Conservation (phyloP, 2,888 invertebrate genomes). For the Scotopteryx bipunctaria region DNA sequence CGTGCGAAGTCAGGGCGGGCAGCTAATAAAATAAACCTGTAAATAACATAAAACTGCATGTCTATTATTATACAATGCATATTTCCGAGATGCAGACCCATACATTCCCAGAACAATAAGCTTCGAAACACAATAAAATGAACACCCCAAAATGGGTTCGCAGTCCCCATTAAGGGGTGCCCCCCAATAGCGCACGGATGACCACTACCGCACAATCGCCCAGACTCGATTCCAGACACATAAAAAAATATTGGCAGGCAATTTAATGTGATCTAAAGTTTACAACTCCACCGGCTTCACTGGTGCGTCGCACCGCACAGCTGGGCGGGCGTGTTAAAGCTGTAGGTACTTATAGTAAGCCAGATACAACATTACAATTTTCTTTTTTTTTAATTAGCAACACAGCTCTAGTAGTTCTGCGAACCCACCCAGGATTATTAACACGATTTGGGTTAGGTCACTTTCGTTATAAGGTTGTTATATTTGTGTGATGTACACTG, state of each 20-base stretch:
- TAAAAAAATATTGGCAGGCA: constrained; percentile 25
- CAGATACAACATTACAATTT: constrained; percentile 2
- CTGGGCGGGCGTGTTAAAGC: constrained; percentile 34
- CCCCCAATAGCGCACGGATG: constrained; percentile 16
- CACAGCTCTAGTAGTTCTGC: too few relatives aligned
- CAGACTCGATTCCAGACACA: constrained; percentile 23
- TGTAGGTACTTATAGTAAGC: neutral
- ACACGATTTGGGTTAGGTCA: too few relatives aligned
- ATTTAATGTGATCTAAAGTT: constrained; percentile 29
- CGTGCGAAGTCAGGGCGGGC: too few relatives aligned
- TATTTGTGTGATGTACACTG: too few relatives aligned
- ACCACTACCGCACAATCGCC: constrained; percentile 21
- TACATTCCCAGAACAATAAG: neutral
- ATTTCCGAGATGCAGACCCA: too few relatives aligned
- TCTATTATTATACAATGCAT: too few relatives aligned
- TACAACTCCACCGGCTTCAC: constrained; percentile 27
- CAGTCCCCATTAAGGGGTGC: constrained; percentile 7
- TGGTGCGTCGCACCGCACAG: constrained; percentile 32
- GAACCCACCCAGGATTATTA: too few relatives aligned
- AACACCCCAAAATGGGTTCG: neutral
- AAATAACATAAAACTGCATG: too few relatives aligned
- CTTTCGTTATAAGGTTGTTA: too few relatives aligned
- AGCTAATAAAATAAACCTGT: too few relatives aligned
- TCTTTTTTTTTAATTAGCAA: neutral
- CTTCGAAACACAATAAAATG: constrained; percentile 2